Percentiles rank a stretch among this genome's conserved stretches.
These are phyloP conservation scores for Muscicapa adusta DNA, from an alignment of 2,113 vertebrate species.

Conservation along the genomic window DNA sequence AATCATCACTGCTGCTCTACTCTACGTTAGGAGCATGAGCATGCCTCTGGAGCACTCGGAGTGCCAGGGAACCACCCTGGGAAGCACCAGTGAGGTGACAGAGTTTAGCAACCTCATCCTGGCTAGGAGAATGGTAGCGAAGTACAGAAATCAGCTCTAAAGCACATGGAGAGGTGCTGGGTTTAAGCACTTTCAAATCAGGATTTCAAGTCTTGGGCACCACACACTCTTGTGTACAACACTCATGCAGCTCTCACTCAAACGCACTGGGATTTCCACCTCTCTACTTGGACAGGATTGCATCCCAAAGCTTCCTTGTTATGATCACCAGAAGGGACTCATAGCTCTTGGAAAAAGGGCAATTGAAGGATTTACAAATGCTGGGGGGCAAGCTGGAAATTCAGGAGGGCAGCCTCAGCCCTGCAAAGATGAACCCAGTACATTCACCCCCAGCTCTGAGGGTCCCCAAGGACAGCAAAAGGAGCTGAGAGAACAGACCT, in stretches of 20 bases:
- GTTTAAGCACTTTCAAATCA: not conserved
- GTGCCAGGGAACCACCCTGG: conserved; percentile 40
- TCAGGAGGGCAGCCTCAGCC: not conserved
- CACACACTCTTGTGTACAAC: not conserved
- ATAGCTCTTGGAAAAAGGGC: not conserved
- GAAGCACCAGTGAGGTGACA: conserved; percentile 40
- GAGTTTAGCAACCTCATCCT: not conserved
- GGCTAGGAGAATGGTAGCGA: not conserved
- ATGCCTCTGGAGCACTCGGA: not conserved
- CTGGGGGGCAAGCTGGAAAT: not conserved
- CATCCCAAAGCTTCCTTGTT: conserved; percentile 74
- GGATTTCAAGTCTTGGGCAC: not conserved
- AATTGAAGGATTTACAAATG: not conserved
- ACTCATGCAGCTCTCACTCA: conserved; percentile 17
- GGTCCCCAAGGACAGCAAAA: not conserved
- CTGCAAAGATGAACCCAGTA: not conserved
- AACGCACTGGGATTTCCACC: not conserved
- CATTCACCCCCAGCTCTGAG: not conserved
- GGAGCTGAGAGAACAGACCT: not conserved
- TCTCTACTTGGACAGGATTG: conserved; percentile 25
- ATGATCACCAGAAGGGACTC: conserved; percentile 66
- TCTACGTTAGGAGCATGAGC: conserved; percentile 70
- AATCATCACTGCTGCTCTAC: conserved; percentile 45
- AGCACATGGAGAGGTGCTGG: not conserved
- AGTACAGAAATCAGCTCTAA: not conserved